These are phyloP conservation scores for Spongilla lacustris DNA, from an alignment of 37 sponge, comb jelly and placozoan species.

Conservation along the genomic window DNA sequence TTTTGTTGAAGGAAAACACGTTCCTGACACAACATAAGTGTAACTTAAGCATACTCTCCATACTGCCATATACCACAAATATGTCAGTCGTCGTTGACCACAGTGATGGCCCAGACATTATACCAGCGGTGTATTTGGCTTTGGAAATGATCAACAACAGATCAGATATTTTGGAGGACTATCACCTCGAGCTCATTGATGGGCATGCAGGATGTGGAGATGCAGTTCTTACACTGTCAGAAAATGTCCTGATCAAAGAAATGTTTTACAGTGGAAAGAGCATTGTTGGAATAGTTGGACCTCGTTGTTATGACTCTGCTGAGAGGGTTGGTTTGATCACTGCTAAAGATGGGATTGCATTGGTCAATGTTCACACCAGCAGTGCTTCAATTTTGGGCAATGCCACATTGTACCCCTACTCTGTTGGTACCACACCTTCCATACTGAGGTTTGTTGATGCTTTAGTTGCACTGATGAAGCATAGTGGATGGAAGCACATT, in stretches of 20 bases:
- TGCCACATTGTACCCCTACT: not conserved
- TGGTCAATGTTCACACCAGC: conserved; percentile 19
- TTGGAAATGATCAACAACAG: conserved; percentile 18
- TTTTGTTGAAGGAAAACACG: too few relatives aligned
- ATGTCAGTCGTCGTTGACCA: too few relatives aligned
- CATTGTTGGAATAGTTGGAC: conserved; percentile 21
- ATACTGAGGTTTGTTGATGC: not conserved
- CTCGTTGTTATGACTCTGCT: conserved; percentile 18
- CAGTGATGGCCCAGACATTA: conserved; percentile 16
- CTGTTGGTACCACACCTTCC: conserved; percentile 19
- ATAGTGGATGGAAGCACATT: conserved; percentile 12
- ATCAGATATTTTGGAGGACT: not conserved
- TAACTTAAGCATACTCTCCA: not conserved
- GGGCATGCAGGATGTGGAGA: conserved; percentile 29
- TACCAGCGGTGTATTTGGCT: conserved; percentile 10
- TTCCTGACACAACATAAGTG: too few relatives aligned
- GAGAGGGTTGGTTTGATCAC: not conserved
- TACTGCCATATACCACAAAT: conserved; percentile 34
- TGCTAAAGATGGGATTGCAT: not conserved
- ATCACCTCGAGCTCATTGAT: conserved; percentile 35
- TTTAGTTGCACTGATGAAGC: not conserved
- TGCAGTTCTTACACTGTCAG: not conserved
- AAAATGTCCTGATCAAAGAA: not conserved
- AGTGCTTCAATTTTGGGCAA: conserved; percentile 3
- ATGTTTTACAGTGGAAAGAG: not conserved